phyloP scores from a whole-genome alignment of 2,113 vertebrate genomes.

The Sterrhoptilus dennistouni region DNA sequence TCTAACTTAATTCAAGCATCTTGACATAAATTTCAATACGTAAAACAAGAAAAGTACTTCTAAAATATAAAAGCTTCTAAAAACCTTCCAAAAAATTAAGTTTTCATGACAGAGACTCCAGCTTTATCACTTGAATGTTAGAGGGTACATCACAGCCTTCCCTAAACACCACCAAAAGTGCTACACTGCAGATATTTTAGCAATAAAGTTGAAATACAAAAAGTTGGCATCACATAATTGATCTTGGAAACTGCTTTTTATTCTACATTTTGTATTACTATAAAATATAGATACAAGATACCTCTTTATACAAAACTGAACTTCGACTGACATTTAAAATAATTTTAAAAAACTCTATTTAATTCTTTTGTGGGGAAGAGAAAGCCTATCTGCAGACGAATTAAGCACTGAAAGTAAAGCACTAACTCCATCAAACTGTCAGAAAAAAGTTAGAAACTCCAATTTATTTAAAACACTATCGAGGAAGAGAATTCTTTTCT shows the following conservation, averaged over 20 bases:
- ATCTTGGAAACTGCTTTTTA: background rate
- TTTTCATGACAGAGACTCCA: background rate
- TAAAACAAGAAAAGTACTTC: background rate
- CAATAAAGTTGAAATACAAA: background rate
- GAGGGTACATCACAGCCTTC: background rate
- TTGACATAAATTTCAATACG: background rate
- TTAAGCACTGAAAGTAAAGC: conserved; percentile 8
- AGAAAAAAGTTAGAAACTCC: background rate
- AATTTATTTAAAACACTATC: background rate
- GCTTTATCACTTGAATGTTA: background rate
- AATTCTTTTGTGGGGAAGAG: background rate
- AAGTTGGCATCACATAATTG: background rate
- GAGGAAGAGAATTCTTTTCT: background rate
- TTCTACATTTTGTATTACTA: background rate
- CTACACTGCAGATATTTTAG: background rate
- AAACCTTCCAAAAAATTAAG: background rate
- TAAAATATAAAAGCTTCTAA: background rate
- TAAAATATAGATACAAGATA: background rate
- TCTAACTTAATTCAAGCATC: background rate
- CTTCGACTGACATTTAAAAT: background rate
- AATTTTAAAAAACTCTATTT: background rate
- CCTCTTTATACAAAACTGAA: background rate
- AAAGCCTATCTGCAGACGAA: conserved; percentile 3
- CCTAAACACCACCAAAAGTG: background rate
- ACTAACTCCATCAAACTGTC: background rate